Conservation (phyloP, 2,888 invertebrate species). For the Subacronicta megacephala region DNA sequence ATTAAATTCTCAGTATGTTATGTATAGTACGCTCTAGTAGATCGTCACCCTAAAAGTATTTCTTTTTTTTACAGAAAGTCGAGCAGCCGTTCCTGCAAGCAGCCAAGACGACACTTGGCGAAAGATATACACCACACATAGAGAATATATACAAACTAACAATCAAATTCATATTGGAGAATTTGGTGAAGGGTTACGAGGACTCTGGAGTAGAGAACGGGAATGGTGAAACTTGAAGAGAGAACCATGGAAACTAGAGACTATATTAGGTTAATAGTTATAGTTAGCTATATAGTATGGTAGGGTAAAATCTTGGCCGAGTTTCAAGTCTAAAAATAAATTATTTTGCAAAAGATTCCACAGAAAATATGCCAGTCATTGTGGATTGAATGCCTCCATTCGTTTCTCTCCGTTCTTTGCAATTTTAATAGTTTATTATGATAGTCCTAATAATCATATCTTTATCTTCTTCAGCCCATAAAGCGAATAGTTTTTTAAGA, state of each 20-base stretch:
- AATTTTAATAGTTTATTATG: no score
- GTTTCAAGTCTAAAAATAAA: not conserved
- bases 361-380: no score
- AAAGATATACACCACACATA: slow-evolving; percentile 96
- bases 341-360: no score
- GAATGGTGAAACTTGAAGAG: slow-evolving; percentile 58
- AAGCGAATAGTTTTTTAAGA: no score
- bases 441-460: no score
- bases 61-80: slow-evolving; percentile 92
- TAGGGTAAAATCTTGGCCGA: not conserved
- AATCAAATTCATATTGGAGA: slow-evolving; percentile 96
- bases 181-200: slow-evolving; percentile 94
- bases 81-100: slow-evolving; percentile 96
- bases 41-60: no score
- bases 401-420: no score
- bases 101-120: slow-evolving; percentile 95
- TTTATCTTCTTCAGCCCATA: no score
- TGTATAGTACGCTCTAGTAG: no score
- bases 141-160: slow-evolving; percentile 96
- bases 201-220: slow-evolving; percentile 68
- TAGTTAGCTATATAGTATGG: slow-evolving; percentile 14
- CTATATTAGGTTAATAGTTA: not conserved
- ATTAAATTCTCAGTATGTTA: no score
- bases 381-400: no score
- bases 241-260: not conserved